phyloP scores from a whole-genome alignment of 2,888 invertebrate genomes.

The Nomada ruficornis region DNA sequence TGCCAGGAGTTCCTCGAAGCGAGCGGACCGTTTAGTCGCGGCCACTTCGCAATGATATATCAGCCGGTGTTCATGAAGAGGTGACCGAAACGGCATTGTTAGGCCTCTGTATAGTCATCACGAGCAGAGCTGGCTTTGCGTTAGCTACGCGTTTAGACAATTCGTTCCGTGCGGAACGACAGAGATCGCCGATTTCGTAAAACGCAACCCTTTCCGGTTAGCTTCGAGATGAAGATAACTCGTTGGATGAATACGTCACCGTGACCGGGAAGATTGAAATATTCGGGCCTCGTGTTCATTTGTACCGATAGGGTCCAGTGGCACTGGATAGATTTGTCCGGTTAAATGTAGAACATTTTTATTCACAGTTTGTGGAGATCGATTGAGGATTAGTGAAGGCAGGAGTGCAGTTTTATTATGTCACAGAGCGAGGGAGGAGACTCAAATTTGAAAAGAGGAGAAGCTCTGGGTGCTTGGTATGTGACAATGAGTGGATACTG shows the following conservation, averaged over 20 bases:
- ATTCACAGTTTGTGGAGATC: neutral
- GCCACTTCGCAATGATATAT: constrained; percentile 70
- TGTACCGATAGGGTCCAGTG: neutral
- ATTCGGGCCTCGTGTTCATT: neutral
- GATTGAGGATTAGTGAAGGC: neutral
- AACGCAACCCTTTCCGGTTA: constrained; percentile 69
- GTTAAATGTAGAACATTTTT: too few relatives aligned
- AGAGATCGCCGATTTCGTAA: constrained; percentile 43
- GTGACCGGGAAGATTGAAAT: constrained; percentile 31
- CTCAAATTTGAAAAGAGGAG: too few relatives aligned
- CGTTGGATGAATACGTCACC: neutral
- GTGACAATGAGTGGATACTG: too few relatives aligned
- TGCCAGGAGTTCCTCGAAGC: constrained; percentile 19
- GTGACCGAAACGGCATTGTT: constrained; percentile 52
- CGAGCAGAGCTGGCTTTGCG: constrained; percentile 49
- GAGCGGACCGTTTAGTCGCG: constrained; percentile 64
- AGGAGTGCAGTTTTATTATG: too few relatives aligned
- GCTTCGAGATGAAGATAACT: constrained; percentile 20
- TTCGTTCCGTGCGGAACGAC: constrained; percentile 76
- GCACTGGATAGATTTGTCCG: neutral
- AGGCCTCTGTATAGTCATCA: constrained; percentile 55
- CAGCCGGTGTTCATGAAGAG: constrained; percentile 55
- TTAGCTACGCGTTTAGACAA: constrained; percentile 79
- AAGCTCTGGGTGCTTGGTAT: too few relatives aligned
- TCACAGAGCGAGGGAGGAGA: too few relatives aligned